Conservation (phyloP, 2,113 vertebrate genomes). For the Protobothrops flavoviridis region DNA sequence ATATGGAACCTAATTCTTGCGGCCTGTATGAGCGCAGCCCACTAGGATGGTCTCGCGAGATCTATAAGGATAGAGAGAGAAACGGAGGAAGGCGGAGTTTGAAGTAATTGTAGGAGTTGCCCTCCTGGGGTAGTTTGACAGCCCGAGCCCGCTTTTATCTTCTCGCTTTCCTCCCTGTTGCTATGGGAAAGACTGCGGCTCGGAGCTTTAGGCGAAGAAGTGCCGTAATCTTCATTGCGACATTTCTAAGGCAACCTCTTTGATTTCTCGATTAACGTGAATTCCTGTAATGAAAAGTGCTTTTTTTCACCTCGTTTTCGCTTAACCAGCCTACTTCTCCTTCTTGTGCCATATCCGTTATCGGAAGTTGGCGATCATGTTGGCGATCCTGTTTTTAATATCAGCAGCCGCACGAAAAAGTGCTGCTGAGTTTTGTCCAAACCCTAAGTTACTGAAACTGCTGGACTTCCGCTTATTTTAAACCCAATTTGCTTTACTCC, state of each 20-base stretch:
- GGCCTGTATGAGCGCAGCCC: neutral
- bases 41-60: neutral
- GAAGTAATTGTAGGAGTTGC: neutral
- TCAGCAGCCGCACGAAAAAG: too few species aligned
- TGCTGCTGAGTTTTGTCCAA: too few species aligned
- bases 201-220: neutral
- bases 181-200: neutral
- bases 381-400: too few species aligned
- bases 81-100: neutral
- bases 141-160: neutral
- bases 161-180: neutral
- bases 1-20: slow-evolving; percentile 47
- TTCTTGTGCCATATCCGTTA: too few species aligned
- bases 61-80: too few species aligned
- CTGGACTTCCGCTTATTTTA: neutral
- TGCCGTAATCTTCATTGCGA: neutral
- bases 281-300: neutral
- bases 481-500: neutral
- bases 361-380: too few species aligned
- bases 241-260: too few species aligned
- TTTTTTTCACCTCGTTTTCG: neutral
- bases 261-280: neutral
- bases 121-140: neutral
- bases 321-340: too few species aligned
- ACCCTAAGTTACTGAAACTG: neutral